Conservation (phyloP, 2,888 invertebrate species). For the Aspidiotus destructor region DNA sequence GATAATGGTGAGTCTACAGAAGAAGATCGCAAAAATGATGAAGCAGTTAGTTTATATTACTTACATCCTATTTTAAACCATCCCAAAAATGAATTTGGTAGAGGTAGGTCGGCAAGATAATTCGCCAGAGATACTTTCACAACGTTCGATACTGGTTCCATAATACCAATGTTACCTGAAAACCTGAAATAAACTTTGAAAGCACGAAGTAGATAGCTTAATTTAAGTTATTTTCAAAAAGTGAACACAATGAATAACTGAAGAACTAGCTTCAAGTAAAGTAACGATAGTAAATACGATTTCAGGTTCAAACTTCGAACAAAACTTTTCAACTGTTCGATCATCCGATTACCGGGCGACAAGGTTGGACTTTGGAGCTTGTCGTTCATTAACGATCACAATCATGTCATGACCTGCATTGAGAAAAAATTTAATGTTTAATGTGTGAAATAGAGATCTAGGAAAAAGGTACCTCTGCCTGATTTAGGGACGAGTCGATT, state of each 20-base stretch:
- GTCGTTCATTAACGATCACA: too few species aligned
- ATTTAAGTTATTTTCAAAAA: not conserved
- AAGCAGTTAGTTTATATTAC: slow-evolving; percentile 41
- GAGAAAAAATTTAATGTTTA: too few species aligned
- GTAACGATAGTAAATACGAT: too few species aligned
- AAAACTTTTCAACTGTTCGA: too few species aligned
- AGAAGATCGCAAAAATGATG: slow-evolving; percentile 23
- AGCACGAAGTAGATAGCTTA: not conserved
- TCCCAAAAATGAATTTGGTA: slow-evolving; percentile 73
- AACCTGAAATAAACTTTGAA: not conserved
- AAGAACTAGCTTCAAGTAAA: too few species aligned
- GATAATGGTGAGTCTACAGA: not conserved
- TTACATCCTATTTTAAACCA: slow-evolving; percentile 78
- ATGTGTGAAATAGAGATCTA: too few species aligned
- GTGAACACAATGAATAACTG: not conserved
- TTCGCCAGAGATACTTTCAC: slow-evolving; percentile 72
- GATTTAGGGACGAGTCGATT: too few species aligned
- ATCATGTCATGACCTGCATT: too few species aligned
- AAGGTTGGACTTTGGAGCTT: too few species aligned
- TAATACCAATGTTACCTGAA: slow-evolving; percentile 42
- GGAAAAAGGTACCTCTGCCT: too few species aligned
- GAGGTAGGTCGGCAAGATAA: slow-evolving; percentile 71
- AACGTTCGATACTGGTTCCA: slow-evolving; percentile 66
- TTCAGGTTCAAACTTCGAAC: too few species aligned
- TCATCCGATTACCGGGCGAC: too few species aligned